Percentiles rank a stretch among this genome's conserved stretches.
Conservation (phyloP, 2,888 invertebrate genomes). For the Norana najaformis region DNA sequence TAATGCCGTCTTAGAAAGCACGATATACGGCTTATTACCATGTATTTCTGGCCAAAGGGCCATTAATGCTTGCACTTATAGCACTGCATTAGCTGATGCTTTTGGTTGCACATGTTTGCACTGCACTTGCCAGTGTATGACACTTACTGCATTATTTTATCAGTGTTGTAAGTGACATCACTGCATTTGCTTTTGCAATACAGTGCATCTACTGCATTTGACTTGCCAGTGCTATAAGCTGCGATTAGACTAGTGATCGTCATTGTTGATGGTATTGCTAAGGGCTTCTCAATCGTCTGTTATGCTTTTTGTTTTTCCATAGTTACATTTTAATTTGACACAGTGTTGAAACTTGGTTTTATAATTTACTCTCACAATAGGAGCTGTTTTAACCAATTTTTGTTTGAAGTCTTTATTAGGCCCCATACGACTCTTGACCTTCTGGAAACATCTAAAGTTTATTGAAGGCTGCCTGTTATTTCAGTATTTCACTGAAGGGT, state of each 20-base stretch:
- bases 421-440: background rate
- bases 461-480: background rate
- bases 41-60: background rate
- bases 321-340: background rate
- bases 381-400: background rate
- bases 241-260: background rate
- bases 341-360: conserved; percentile 13
- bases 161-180: no score
- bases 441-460: background rate
- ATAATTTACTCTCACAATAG: background rate
- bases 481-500: background rate
- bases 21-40: background rate
- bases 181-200: no score
- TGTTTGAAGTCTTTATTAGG: background rate
- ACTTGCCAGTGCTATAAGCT: conserved; percentile 6
- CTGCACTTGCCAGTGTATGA: conserved; percentile 13
- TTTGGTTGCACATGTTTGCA: background rate
- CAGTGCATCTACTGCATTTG: background rate
- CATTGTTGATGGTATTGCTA: background rate
- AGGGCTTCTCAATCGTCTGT: background rate
- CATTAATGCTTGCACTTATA: conserved; percentile 13
- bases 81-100: conserved; percentile 5
- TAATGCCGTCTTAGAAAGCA: background rate
- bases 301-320: background rate
- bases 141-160: background rate